A percentile compares a stretch with the other conserved stretches of the same genome.
These are phyloP conservation scores for Pelecanoides urinatrix DNA, from an alignment of 2,113 vertebrate genomes.

Conservation along the genomic window DNA sequence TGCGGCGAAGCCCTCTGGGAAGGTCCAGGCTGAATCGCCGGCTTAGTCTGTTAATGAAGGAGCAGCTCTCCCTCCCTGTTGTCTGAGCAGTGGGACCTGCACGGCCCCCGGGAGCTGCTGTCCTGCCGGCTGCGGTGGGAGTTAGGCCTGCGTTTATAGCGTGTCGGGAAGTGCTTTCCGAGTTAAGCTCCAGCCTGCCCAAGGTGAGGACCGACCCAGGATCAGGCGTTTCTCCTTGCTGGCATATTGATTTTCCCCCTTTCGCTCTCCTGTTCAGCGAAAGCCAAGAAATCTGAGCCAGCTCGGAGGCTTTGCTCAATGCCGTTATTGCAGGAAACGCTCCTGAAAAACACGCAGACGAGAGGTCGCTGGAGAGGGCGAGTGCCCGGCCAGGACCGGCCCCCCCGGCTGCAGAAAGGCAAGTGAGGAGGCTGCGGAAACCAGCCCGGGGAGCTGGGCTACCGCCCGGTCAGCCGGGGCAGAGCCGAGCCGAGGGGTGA, in stretches of 20 bases:
- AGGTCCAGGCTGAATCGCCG: not conserved
- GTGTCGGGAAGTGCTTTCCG: fast-evolving
- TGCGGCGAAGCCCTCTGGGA: not conserved
- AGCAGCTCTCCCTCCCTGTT: not conserved
- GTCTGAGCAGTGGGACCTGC: not conserved
- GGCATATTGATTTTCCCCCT: not conserved
- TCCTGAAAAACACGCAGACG: not conserved
- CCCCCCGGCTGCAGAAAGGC: not conserved
- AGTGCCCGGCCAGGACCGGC: not conserved
- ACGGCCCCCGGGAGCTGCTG: not conserved
- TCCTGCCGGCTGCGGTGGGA: not conserved
- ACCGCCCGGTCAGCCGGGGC: no score
- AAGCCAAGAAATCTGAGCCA: not conserved
- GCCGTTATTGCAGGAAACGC: not conserved
- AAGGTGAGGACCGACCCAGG: not conserved
- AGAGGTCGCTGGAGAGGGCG: not conserved
- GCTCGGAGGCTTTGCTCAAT: not conserved
- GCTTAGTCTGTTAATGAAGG: not conserved
- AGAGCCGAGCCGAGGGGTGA: not conserved
- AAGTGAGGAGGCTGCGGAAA: not conserved
- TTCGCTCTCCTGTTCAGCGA: fast-evolving
- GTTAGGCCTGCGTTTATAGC: fast-evolving
- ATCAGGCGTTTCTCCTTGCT: not conserved
- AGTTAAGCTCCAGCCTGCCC: not conserved
- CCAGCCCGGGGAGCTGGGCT: not conserved